These are phyloP conservation scores for Epinotia bilunana DNA, from an alignment of 2,888 invertebrate genomes.

Conservation along the genomic window DNA sequence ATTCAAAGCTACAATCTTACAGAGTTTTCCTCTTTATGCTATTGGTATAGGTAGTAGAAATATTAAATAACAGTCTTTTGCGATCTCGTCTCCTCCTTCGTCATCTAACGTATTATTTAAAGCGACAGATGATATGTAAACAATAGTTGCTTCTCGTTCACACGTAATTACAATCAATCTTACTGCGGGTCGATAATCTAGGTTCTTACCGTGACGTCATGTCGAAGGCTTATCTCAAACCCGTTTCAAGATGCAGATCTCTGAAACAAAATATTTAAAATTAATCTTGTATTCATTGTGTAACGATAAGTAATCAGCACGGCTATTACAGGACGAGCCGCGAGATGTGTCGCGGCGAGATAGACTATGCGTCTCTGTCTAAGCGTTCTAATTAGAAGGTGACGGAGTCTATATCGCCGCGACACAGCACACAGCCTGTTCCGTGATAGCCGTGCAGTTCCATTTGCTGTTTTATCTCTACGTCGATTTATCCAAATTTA, in stretches of 20 bases:
- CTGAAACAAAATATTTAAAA: slow-evolving; percentile 62
- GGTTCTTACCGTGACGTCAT: slow-evolving; percentile 76
- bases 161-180: background rate
- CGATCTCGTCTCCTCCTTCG: background rate
- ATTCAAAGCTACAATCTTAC: too few species aligned
- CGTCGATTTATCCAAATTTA: background rate
- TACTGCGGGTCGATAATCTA: slow-evolving; percentile 6
- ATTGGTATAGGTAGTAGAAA: background rate
- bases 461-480: background rate
- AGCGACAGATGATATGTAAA: background rate
- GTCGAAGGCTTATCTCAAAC: slow-evolving; percentile 50
- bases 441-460: background rate
- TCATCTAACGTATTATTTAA: slow-evolving; percentile 5
- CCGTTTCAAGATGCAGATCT: slow-evolving; percentile 53
- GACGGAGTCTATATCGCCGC: too few species aligned
- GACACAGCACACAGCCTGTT: too few species aligned
- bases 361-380: too few species aligned
- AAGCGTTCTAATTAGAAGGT: too few species aligned
- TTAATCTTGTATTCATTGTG: background rate
- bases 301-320: background rate
- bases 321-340: too few species aligned
- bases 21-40: too few species aligned
- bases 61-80: slow-evolving; percentile 7
- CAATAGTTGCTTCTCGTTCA: slow-evolving; percentile 10
- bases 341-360: too few species aligned